Conservation (phyloP, 2,888 invertebrate genomes). For the Microplitis deprimator region DNA sequence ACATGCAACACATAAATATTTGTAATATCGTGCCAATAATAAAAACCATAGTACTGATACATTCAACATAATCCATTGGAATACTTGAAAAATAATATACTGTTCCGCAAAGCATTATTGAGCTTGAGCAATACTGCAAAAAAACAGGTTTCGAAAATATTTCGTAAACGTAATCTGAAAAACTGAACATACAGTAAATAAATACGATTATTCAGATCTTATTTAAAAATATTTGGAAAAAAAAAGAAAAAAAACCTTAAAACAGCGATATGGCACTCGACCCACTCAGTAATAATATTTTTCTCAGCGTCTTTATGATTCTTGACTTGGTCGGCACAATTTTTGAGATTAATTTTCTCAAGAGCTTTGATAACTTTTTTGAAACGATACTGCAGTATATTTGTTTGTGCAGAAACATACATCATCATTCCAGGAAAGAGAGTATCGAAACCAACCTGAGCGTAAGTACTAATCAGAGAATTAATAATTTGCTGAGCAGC, state of each 20-base stretch:
- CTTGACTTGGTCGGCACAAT: not conserved
- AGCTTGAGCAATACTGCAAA: slow-evolving; percentile 5
- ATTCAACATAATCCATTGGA: not conserved
- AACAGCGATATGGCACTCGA: slow-evolving; percentile 2
- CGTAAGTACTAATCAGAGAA: not conserved
- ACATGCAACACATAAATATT: slow-evolving; percentile 8
- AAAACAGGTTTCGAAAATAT: slow-evolving; percentile 12
- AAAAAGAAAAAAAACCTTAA: not conserved
- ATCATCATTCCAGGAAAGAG: slow-evolving; percentile 9
- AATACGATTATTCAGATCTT: not conserved
- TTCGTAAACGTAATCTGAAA: slow-evolving; percentile 5
- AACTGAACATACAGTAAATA: not conserved
- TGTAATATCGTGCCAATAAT: not conserved
- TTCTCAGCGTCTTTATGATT: not conserved
- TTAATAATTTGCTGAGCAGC: not conserved
- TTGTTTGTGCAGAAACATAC: slow-evolving; percentile 2
- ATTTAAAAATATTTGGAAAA: not conserved
- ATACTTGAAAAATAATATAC: slow-evolving; percentile 5
- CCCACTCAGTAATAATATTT: not conserved
- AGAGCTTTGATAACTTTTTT: not conserved
- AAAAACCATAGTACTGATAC: not conserved
- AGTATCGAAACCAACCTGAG: not conserved
- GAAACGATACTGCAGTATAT: not conserved
- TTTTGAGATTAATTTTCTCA: not conserved
- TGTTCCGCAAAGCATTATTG: slow-evolving; percentile 10